Percentiles rank a stretch among this genome's conserved stretches.
These are phyloP conservation scores for Latrodectus elegans DNA, from an alignment of 2,888 invertebrate species.

Conservation along the genomic window DNA sequence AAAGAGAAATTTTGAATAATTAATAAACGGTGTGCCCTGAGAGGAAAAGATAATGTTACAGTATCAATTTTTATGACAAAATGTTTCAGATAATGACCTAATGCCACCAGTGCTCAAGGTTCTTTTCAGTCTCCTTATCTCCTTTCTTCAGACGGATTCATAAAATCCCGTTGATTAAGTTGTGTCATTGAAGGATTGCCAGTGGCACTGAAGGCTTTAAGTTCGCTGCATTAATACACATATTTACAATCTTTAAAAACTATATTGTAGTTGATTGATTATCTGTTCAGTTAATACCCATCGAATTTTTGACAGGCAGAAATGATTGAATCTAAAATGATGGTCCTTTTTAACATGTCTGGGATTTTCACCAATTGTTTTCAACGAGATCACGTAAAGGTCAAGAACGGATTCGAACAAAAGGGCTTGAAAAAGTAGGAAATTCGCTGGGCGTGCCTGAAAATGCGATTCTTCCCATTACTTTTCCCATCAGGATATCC, in stretches of 20 bases:
- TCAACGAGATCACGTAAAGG: constrained; percentile 25
- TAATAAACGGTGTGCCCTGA: too few species aligned
- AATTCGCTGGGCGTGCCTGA: background rate
- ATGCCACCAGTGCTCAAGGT: too few species aligned
- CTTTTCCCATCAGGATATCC: constrained; percentile 6
- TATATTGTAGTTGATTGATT: background rate
- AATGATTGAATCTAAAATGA: background rate
- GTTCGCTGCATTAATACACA: too few species aligned
- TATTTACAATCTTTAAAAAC: background rate
- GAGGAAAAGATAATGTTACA: too few species aligned
- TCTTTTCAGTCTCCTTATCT: background rate
- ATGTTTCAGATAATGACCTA: too few species aligned
- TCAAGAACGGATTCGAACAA: constrained; percentile 40
- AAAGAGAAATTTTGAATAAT: too few species aligned
- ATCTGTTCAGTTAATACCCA: background rate
- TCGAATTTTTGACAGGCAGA: background rate
- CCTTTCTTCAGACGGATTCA: background rate
- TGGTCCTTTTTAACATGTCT: constrained; percentile 7
- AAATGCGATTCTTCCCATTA: constrained; percentile 1
- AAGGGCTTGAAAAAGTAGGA: background rate
- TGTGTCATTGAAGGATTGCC: background rate
- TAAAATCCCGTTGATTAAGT: background rate
- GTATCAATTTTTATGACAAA: too few species aligned
- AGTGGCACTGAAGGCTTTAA: background rate
- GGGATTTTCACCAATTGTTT: constrained; percentile 18